phyloP scores from a whole-genome alignment of 2,797 vertebrate species.

The Pygocentrus nattereri region DNA sequence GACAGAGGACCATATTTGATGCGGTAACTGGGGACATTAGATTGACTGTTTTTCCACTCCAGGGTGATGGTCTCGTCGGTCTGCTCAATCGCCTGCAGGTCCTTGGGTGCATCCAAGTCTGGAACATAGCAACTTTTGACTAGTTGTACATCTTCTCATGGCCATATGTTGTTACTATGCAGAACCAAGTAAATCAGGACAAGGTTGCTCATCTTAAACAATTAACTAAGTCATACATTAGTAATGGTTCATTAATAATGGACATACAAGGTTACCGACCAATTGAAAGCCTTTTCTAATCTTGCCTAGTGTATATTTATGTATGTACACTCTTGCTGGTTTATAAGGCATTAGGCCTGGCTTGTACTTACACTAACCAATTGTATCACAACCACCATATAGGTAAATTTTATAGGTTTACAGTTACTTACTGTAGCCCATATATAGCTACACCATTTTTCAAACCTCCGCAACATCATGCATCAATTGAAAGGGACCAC shows the following conservation, averaged over 20 bases:
- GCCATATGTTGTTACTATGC: background rate
- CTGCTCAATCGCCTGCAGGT: conserved; percentile 85
- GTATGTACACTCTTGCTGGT: no score
- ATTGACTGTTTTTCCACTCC: conserved; percentile 92
- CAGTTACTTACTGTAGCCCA: no score
- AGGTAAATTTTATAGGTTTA: no score
- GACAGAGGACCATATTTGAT: conserved; percentile 96
- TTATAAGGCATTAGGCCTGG: no score
- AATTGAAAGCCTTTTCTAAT: conserved; percentile 4
- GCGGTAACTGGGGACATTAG: conserved; percentile 86
- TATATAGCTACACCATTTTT: no score
- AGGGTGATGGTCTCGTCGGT: conserved; percentile 93
- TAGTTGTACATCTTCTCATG: background rate
- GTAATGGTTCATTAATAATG: background rate
- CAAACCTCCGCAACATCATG: no score
- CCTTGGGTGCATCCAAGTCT: conserved; percentile 93
- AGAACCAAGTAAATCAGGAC: background rate
- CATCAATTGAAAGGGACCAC: no score
- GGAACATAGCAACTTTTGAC: conserved; percentile 45
- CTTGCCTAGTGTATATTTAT: background rate
- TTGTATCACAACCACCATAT: no score
- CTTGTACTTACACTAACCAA: no score
- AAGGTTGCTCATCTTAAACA: background rate
- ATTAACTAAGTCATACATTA: background rate
- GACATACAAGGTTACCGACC: background rate